Conservation (phyloP, 2,113 vertebrate genomes). For the Murina feae region DNA sequence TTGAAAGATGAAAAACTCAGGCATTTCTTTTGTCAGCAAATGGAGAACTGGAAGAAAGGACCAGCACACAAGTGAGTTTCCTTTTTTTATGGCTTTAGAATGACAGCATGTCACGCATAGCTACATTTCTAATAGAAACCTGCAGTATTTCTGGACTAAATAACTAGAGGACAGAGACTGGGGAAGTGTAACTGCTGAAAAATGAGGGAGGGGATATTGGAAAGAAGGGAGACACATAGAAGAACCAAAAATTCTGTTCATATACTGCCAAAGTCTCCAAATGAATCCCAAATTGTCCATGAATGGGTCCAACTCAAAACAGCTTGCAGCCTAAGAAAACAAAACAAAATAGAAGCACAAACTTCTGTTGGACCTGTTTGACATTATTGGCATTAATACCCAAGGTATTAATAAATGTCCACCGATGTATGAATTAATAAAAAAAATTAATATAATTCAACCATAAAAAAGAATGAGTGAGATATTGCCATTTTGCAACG, state of each 20-base stretch:
- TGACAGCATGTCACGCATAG: fast-evolving
- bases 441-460: background rate
- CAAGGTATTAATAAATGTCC: background rate
- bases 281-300: background rate
- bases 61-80: fast-evolving
- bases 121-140: background rate
- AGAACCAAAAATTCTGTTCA: background rate
- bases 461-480: background rate
- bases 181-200: background rate
- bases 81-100: background rate
- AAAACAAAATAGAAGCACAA: background rate
- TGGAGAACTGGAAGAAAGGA: background rate
- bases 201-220: background rate
- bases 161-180: background rate
- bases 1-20: background rate
- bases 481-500: background rate
- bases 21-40: background rate
- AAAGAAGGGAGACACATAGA: background rate
- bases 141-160: background rate
- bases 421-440: background rate
- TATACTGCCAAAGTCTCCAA: background rate
- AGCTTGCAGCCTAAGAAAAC: background rate
- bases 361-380: background rate
- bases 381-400: background rate
- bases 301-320: background rate